phyloP scores from a whole-genome alignment of 2,797 vertebrate genomes.

The Cheirogaleus major region DNA sequence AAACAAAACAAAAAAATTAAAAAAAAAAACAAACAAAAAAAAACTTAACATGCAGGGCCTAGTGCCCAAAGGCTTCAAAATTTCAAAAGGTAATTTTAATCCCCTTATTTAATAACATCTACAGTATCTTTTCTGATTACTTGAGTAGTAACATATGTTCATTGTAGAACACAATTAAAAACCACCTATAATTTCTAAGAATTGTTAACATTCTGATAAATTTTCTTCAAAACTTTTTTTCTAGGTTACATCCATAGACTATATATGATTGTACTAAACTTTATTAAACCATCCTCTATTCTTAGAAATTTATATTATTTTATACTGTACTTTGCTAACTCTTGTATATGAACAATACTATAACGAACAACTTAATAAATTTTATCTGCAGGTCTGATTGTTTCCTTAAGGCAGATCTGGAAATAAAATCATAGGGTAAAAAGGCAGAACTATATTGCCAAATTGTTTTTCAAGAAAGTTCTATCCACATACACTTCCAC shows the following conservation, averaged over 20 bases:
- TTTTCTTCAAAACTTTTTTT: slow-evolving; percentile 45
- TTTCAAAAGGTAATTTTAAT: slow-evolving; percentile 41
- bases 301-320: slow-evolving; percentile 7
- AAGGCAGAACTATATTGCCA: background rate
- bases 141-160: background rate
- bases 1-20: too few relatives aligned
- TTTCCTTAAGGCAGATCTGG: slow-evolving; percentile 15
- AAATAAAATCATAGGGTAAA: slow-evolving; percentile 30
- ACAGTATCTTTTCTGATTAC: background rate
- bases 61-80: background rate
- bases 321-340: background rate
- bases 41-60: background rate
- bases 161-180: slow-evolving; percentile 43
- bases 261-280: background rate
- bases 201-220: slow-evolving; percentile 2
- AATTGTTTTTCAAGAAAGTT: slow-evolving; percentile 27
- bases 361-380: background rate
- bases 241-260: background rate
- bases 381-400: slow-evolving; percentile 34
- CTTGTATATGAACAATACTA: background rate
- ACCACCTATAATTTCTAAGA: background rate
- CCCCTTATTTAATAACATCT: background rate
- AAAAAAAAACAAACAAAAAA: too few relatives aligned
- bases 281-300: slow-evolving; percentile 5
- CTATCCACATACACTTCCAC: background rate